These are phyloP conservation scores for Hipposideros armiger DNA, from an alignment of 2,113 vertebrate genomes.

Conservation along the genomic window DNA sequence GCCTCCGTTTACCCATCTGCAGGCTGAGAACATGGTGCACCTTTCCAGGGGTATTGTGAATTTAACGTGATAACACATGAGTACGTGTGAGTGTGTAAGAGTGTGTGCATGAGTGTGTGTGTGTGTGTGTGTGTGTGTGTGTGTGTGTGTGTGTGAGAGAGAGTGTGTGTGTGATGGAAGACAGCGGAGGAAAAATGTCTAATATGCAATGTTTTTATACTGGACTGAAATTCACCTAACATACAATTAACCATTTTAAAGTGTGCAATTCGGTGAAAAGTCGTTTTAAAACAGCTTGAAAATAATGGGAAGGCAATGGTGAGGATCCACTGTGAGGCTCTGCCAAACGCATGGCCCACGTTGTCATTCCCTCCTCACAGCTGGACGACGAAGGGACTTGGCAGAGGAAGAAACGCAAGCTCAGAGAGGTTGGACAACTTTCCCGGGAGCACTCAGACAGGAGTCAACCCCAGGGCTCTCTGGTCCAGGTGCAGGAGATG, in stretches of 20 bases:
- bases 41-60: background rate
- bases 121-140: background rate
- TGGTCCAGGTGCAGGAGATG: background rate
- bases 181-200: background rate
- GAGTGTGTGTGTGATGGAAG: background rate
- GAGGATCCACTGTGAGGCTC: background rate
- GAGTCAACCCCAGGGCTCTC: background rate
- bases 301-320: background rate
- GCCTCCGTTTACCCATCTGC: background rate
- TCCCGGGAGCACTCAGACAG: background rate
- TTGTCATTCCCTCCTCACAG: rapidly evolving
- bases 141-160: background rate
- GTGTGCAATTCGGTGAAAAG: too few relatives aligned
- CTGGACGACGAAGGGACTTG: background rate
- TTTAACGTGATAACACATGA: rapidly evolving
- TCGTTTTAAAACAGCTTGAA: background rate
- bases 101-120: background rate
- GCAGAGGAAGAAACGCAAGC: background rate
- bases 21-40: background rate
- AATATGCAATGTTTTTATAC: background rate
- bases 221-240: background rate
- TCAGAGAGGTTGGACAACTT: background rate
- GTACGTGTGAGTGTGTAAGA: background rate
- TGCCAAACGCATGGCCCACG: rapidly evolving
- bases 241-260: background rate